Evolutionary conservation across 2,113 vertebrate genomes (phyloP), one percentile per base, ranked within the genome.

Genomic region (Ceratotherium simum): DNA sequence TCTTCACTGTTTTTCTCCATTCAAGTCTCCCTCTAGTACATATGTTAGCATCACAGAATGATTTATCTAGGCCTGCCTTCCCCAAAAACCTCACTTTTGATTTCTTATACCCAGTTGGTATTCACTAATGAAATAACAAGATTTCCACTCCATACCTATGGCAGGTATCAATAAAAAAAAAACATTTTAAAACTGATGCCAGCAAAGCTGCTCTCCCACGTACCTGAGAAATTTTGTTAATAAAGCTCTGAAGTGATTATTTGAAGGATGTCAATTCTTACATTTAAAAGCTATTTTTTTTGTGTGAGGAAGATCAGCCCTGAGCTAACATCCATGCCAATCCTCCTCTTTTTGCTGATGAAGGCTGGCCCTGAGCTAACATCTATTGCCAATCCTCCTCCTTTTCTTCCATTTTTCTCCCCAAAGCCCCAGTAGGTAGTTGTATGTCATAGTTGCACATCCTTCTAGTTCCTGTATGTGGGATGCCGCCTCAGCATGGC

Each of bases 101-200:
- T 42, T 89, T 96, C 48, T 83, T 87, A 79, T 80, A 84, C 4
- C 10, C 16, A 90, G 25, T 84, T 67, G 56, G 17, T 85, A 90
- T 84, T 92, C n/a, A 89, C 58, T 89, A 89, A 60, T 51, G 9
- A 96, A 92, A 85, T 80, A 89, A 94, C n/a, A 94, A 92, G 56
- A 79, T 96, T 96, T 83, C 46, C 4, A 64, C 27, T 83, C 20
- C 21, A 82, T 33, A 64, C 2, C 33, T 78, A 86, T 46, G 23
- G 72, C 62, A 91, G 62, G 33, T 94, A 82, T 60, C 78, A 97
- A 79, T 88, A 39, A 81, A 88, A 79, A 60, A 39, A 18, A 60
- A 51, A 13, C 36, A 85, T 56, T 91, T 92, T 62, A 85, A 95
- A 89, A 72, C 27, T 87, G 60, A 96, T 82, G 73, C 46, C 48